Conservation (phyloP, 1,140 invertebrate species). For the Gryon sp. region DNA sequence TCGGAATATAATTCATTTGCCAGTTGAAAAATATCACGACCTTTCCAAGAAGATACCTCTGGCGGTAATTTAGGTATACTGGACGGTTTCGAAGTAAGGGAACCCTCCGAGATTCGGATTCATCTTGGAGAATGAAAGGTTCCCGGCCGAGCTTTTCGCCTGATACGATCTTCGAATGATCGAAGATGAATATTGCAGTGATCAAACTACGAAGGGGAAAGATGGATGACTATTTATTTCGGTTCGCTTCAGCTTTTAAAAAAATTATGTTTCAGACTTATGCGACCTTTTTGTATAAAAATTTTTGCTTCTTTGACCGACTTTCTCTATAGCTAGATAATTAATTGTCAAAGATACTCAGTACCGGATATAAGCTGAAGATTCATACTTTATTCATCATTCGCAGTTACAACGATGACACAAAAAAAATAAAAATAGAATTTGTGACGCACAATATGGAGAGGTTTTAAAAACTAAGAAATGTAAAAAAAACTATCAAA, state of each 20-base stretch:
- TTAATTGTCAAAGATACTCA: too few relatives aligned
- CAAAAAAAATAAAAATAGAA: too few relatives aligned
- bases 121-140: conserved; percentile 16
- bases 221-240: conserved; percentile 13
- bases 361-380: too few relatives aligned
- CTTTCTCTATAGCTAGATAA: too few relatives aligned
- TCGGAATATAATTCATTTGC: conserved; percentile 31
- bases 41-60: conserved; percentile 40
- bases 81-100: not conserved
- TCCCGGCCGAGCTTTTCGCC: conserved; percentile 2
- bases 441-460: too few relatives aligned
- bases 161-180: conserved; percentile 23
- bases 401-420: too few relatives aligned
- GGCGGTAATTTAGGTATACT: conserved; percentile 37
- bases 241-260: conserved; percentile 20
- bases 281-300: not conserved
- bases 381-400: too few relatives aligned
- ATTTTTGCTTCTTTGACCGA: too few relatives aligned
- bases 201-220: not conserved
- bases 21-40: conserved; percentile 38
- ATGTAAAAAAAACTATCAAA: not conserved
- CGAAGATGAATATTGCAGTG: conserved; percentile 19
- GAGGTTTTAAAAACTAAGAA: too few relatives aligned
- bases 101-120: conserved; percentile 20
- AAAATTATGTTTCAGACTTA: conserved; percentile 18